Percentiles rank a stretch among this genome's conserved stretches.
Evolutionary conservation across 2,797 vertebrate genomes (phyloP).

Genomic region (Neomorphus geoffroyi): DNA sequence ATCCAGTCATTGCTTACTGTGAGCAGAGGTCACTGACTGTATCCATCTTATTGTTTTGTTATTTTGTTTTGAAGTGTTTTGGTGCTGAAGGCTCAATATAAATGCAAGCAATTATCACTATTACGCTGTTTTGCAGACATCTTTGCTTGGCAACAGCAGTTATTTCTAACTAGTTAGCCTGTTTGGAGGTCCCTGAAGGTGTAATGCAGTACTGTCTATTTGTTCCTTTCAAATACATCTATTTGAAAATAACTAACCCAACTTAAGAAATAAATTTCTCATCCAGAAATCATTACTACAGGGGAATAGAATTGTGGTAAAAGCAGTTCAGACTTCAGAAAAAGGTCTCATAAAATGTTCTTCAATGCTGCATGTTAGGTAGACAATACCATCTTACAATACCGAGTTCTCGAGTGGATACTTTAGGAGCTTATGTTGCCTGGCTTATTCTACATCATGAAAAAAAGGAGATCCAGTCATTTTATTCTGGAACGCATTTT

Average conservation of each 20-base stretch:
- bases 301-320: conserved; percentile 12
- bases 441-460: conserved; percentile 63
- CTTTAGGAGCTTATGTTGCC: conserved; percentile 66
- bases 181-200: neutral
- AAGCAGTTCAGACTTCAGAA: conserved; percentile 54
- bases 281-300: conserved; percentile 42
- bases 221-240: neutral
- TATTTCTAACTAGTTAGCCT: neutral
- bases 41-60: neutral
- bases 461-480: conserved; percentile 65
- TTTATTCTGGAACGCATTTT: conserved; percentile 73
- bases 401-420: conserved; percentile 56
- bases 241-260: conserved; percentile 48
- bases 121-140: conserved; percentile 1
- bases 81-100: neutral
- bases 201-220: neutral
- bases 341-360: conserved; percentile 57
- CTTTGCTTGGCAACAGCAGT: conserved; percentile 48
- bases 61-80: neutral
- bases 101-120: neutral
- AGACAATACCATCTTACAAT: conserved; percentile 51
- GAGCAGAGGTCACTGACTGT: neutral
- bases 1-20: neutral
- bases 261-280: conserved; percentile 48
- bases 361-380: conserved; percentile 28